A percentile compares a stretch with the other conserved stretches of the same genome.
These are phyloP conservation scores for Zhuqinia jingwanae DNA, from an alignment of 2,888 invertebrate genomes.

Conservation along the genomic window DNA sequence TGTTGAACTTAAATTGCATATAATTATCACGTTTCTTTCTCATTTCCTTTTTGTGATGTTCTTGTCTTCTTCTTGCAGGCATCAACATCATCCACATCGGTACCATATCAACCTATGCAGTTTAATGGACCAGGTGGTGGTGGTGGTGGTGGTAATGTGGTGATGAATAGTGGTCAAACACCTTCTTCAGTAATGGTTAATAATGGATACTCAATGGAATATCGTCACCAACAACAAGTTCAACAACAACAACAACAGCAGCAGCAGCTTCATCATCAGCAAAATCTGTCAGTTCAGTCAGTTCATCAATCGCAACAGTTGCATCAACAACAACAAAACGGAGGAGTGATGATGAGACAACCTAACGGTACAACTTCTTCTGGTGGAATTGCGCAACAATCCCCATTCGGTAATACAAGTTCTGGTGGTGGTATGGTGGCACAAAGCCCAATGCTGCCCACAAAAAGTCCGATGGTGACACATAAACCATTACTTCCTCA, in stretches of 20 bases:
- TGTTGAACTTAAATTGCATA: slow-evolving; percentile 36
- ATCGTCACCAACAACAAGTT: slow-evolving; percentile 74
- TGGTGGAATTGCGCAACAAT: slow-evolving; percentile 40
- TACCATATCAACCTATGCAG: slow-evolving; percentile 72
- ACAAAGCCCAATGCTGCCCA: slow-evolving; percentile 69
- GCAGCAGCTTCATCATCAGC: slow-evolving; percentile 58
- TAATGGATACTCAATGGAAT: slow-evolving; percentile 76
- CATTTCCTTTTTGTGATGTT: slow-evolving; percentile 51
- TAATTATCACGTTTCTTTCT: slow-evolving; percentile 58
- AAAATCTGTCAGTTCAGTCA: slow-evolving; percentile 76
- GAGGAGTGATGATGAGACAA: slow-evolving; percentile 43
- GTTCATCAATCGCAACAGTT: slow-evolving; percentile 68
- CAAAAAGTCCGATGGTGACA: slow-evolving; percentile 76
- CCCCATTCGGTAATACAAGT: background rate
- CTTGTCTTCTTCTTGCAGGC: slow-evolving; percentile 28
- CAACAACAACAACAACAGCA: slow-evolving; percentile 67
- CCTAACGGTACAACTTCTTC: slow-evolving; percentile 47
- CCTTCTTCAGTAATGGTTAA: slow-evolving; percentile 44
- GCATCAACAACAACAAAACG: slow-evolving; percentile 55
- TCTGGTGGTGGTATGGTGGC: background rate
- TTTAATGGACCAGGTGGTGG: slow-evolving; percentile 75
- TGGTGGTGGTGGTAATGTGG: slow-evolving; percentile 58
- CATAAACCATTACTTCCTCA: slow-evolving; percentile 74
- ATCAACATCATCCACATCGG: slow-evolving; percentile 43
- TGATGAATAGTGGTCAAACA: slow-evolving; percentile 60